Percentiles rank a stretch among this genome's conserved stretches.
These are phyloP conservation scores for Lasioglossum baleicum DNA, from an alignment of 1,140 invertebrate species.

Conservation along the genomic window DNA sequence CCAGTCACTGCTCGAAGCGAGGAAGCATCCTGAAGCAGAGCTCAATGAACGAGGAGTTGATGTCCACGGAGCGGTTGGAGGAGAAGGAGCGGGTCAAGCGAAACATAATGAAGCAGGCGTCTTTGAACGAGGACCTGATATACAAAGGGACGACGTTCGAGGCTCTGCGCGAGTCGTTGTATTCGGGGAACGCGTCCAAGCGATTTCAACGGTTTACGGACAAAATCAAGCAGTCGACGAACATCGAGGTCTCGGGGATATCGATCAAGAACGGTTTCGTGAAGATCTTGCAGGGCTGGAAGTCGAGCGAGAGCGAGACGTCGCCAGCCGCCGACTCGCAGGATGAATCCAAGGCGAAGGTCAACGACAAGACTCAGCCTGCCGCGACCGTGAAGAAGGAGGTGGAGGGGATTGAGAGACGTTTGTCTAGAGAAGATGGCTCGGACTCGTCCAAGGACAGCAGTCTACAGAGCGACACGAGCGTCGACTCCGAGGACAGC, in stretches of 20 bases:
- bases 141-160: conserved; percentile 87
- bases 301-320: conserved; percentile 81
- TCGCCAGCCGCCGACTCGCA: conserved; percentile 41
- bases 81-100: conserved; percentile 91
- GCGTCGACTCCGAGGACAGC: conserved; percentile 95
- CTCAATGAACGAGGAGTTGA: conserved; percentile 93
- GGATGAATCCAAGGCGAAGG: conserved; percentile 21
- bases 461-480: conserved; percentile 94
- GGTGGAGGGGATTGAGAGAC: conserved; percentile 78
- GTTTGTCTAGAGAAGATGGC: conserved; percentile 89
- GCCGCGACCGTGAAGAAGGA: conserved; percentile 69
- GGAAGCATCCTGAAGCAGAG: conserved; percentile 90
- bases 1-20: conserved; percentile 70
- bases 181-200: conserved; percentile 87
- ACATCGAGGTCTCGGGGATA: conserved; percentile 87
- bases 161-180: conserved; percentile 86
- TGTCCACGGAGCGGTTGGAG: conserved; percentile 89
- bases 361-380: conserved; percentile 57
- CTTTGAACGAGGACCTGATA: conserved; percentile 92
- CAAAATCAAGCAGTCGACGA: conserved; percentile 89
- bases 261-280: conserved; percentile 85
- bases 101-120: conserved; percentile 93
- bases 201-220: conserved; percentile 89
- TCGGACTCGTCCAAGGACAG: conserved; percentile 95
- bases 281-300: conserved; percentile 88